These are phyloP conservation scores for Sthenelais limicola DNA, from an alignment of 2,888 invertebrate species.

Conservation along the genomic window DNA sequence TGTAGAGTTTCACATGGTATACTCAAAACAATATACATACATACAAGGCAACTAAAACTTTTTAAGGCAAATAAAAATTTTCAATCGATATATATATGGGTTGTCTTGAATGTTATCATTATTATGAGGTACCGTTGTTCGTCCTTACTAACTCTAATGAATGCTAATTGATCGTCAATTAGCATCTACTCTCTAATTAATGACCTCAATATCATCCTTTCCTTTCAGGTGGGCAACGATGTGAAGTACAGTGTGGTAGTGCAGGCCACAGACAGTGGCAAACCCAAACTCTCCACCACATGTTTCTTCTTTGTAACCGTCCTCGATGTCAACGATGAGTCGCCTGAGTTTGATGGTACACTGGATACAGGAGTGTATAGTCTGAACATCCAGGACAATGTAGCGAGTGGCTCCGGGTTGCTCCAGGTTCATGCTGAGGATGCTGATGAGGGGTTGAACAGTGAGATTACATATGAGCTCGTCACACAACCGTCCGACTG, in stretches of 20 bases:
- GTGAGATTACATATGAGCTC: slow-evolving; percentile 45
- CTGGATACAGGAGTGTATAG: too few species aligned
- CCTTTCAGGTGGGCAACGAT: slow-evolving; percentile 2
- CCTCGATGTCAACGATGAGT: slow-evolving; percentile 65
- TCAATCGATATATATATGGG: too few species aligned
- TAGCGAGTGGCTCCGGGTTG: not conserved
- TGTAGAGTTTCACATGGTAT: too few species aligned
- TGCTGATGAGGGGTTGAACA: slow-evolving; percentile 49
- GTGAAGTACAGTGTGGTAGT: slow-evolving; percentile 77
- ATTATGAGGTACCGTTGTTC: too few species aligned
- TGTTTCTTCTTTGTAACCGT: slow-evolving; percentile 84
- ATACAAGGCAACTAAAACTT: too few species aligned
- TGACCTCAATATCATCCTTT: too few species aligned
- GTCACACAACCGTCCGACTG: not conserved
- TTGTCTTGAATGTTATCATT: too few species aligned
- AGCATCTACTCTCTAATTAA: too few species aligned
- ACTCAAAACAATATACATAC: too few species aligned
- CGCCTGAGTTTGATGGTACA: slow-evolving; percentile 62
- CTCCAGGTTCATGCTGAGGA: slow-evolving; percentile 50
- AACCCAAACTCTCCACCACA: slow-evolving; percentile 91
- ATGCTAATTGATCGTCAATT: too few species aligned
- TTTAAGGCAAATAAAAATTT: too few species aligned
- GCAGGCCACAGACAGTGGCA: slow-evolving; percentile 98
- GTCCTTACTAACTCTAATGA: too few species aligned
- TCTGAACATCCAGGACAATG: not conserved